Evolutionary conservation across 2,797 vertebrate genomes (phyloP), one percentile per base, ranked within the genome.

Genomic region (Lateolabrax maculatus): DNA sequence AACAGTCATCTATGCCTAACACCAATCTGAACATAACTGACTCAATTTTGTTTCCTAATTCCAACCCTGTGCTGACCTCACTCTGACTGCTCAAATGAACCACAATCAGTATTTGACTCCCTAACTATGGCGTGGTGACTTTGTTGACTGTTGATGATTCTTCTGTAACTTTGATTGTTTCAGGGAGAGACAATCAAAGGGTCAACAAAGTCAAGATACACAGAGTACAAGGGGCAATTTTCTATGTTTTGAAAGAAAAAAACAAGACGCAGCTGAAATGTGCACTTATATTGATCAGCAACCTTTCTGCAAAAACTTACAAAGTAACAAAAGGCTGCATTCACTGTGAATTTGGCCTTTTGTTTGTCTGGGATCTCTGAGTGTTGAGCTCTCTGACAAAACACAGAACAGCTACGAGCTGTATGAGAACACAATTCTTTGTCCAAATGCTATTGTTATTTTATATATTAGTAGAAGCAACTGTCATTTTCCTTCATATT

Each of bases 131-230:
- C 3, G 3, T 21, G 6, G 1, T 31, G 34, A 39, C 65, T 12
- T 29, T 18, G 15, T 31, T 27, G 31, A 43, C 1, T 18, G 31
- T 41, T 19, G 2, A 46, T 34, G n/a, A 29, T 31, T 53, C 10
- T 9, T 3, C 11, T 34, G 21, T 21, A 19, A 1, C 4, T 34
- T 34, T n/a, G n/a, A 23, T 19, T 49, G 10, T 43, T 37, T 41
- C 18, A 34, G 25, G 13, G 18, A 10, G 29, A 37, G 3, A 25
- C 19, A 57, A 34, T n/a, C 25, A 27, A 43, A 66, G 19, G 52
- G 66, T 75, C 53, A 36, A 36, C 51, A 39, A 23, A 73, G 18
- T 46, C 43, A 21, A 72, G 44, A 21, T 19, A n/a, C 39, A 52
- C n/a, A 1, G 15, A 25, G 63, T 9, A 12, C 25, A 55, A 60